Percentiles rank a stretch among this genome's conserved stretches.
Evolutionary conservation across 2,888 invertebrate species (phyloP).

Genomic region (Artemia sinica): DNA sequence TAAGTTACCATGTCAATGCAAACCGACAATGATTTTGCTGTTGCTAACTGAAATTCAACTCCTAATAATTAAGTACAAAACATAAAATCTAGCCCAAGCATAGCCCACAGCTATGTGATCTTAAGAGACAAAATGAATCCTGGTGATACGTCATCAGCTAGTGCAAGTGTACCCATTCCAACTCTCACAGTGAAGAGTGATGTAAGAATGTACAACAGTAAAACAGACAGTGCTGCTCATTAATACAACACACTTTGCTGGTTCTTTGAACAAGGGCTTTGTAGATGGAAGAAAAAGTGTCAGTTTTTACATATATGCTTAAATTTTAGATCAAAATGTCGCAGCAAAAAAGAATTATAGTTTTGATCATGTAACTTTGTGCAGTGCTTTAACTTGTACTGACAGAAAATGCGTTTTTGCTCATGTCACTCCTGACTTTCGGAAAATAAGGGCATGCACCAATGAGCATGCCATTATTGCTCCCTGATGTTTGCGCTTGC

Average conservation of each 20-base stretch:
- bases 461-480: background rate
- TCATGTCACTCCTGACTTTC: background rate
- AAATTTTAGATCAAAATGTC: too few relatives aligned
- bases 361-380: background rate
- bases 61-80: constrained; percentile 3
- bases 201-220: background rate
- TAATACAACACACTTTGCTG: background rate
- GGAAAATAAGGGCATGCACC: background rate
- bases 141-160: background rate
- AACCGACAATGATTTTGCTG: constrained; percentile 2
- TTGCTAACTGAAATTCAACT: constrained; percentile 3
- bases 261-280: constrained; percentile 9
- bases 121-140: background rate
- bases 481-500: constrained; percentile 1
- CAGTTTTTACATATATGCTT: background rate
- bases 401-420: constrained; percentile 5
- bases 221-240: background rate
- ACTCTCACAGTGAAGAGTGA: background rate
- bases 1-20: constrained; percentile 2
- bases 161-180: background rate
- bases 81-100: constrained; percentile 12
- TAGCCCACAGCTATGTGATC: background rate
- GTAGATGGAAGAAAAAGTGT: background rate
- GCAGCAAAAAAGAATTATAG: background rate
- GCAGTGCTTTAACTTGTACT: constrained; percentile 1